phyloP scores from a whole-genome alignment of 2,888 invertebrate genomes.

The Drosophila greeni region DNA sequence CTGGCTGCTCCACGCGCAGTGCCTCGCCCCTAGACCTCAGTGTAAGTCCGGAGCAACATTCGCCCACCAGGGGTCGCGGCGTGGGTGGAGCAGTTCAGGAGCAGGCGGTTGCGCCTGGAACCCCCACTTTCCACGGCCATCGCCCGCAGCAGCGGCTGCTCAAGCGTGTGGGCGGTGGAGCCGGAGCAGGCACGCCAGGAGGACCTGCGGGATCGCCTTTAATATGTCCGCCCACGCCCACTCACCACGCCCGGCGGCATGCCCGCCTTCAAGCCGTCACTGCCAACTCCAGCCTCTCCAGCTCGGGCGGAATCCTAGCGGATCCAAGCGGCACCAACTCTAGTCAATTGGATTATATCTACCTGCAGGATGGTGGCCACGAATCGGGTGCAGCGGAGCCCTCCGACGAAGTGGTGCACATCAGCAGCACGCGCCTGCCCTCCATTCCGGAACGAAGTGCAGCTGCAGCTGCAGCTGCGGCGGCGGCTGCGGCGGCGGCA shows the following conservation, averaged over 20 bases:
- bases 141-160: conserved; percentile 84
- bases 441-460: conserved; percentile 88
- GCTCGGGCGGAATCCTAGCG: conserved; percentile 35
- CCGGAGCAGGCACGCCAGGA: conserved; percentile 39
- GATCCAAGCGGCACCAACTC: conserved; percentile 24
- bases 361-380: conserved; percentile 39
- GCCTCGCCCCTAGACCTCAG: conserved; percentile 78
- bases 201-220: conserved; percentile 70
- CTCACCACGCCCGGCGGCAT: conserved; percentile 88
- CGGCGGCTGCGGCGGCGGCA: conserved; percentile 29
- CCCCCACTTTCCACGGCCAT: conserved; percentile 56
- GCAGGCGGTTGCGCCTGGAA: conserved; percentile 76
- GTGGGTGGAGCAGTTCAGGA: conserved; percentile 52
- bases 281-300: conserved; percentile 77
- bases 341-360: conserved; percentile 70
- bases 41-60: conserved; percentile 67
- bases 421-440: conserved; percentile 87
- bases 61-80: conserved; percentile 64
- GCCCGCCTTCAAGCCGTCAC: conserved; percentile 72
- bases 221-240: conserved; percentile 92
- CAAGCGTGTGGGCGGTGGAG: conserved; percentile 80
- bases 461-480: conserved; percentile 61
- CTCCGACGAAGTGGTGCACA: conserved; percentile 82
- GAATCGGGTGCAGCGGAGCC: conserved; percentile 10
- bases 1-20: conserved; percentile 78